These are phyloP conservation scores for Psilopogon haemacephalus DNA, from an alignment of 2,113 vertebrate species.

Conservation along the genomic window DNA sequence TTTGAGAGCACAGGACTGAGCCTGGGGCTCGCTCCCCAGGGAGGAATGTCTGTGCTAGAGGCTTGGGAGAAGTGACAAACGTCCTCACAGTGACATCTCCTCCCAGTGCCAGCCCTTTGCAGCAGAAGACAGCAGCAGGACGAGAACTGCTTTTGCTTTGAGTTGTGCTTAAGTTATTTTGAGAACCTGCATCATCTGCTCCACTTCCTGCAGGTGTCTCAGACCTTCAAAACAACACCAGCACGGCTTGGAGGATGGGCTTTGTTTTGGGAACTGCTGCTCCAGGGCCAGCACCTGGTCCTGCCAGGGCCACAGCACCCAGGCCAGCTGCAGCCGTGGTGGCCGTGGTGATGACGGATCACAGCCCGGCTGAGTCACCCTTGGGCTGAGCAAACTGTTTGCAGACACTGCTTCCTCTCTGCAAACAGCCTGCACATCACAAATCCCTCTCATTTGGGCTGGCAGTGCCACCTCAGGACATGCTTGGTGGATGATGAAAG, in stretches of 20 bases:
- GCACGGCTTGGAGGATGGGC: fast-evolving
- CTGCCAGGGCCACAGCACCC: background rate
- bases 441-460: background rate
- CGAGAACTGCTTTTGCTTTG: fast-evolving
- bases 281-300: background rate
- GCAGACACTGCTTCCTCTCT: background rate
- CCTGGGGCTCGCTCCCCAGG: background rate
- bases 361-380: background rate
- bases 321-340: background rate
- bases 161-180: background rate
- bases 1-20: fast-evolving
- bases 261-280: background rate
- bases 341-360: fast-evolving
- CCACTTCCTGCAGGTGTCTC: slow-evolving; percentile 20
- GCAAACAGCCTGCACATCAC: background rate
- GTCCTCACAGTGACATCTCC: fast-evolving
- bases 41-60: background rate
- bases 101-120: background rate
- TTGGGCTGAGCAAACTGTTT: background rate
- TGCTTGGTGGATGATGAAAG: fast-evolving
- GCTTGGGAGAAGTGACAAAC: background rate
- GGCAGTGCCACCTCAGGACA: fast-evolving
- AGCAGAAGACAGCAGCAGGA: fast-evolving
- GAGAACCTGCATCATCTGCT: background rate
- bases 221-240: background rate